Conservation (phyloP, 2,797 vertebrate genomes). For the Cichlasoma orientale region DNA sequence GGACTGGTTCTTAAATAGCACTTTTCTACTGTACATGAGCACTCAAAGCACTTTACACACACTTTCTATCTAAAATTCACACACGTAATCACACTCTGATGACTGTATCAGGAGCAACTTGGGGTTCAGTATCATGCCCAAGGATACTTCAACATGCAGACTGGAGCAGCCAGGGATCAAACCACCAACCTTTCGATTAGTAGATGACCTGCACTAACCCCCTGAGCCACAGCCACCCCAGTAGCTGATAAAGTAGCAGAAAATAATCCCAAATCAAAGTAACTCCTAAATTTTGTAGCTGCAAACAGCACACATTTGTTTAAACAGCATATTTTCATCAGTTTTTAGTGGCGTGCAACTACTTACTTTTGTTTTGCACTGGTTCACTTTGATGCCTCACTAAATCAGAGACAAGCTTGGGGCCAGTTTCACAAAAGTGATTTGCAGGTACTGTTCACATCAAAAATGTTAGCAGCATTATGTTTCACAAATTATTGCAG, state of each 20-base stretch:
- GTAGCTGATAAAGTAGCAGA: background rate
- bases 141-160: no score
- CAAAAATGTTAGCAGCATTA: background rate
- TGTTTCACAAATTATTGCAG: background rate
- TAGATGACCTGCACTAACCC: no score
- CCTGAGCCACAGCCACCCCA: no score
- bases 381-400: slow-evolving; percentile 9
- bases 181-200: no score
- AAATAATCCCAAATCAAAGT: background rate
- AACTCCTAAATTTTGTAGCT: background rate
- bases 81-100: no score
- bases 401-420: background rate
- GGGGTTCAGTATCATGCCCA: no score
- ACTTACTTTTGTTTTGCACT: background rate
- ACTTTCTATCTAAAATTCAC: no score
- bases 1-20: no score
- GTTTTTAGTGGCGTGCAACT: background rate
- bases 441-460: background rate
- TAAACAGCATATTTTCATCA: background rate
- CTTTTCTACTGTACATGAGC: no score
- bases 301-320: background rate
- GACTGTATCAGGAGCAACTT: no score
- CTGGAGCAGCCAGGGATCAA: no score
- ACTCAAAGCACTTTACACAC: no score
- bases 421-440: background rate